Evolutionary conservation across 2,113 vertebrate species (phyloP), one percentile per base, ranked within the genome.

Genomic region (Chauna torquata): DNA sequence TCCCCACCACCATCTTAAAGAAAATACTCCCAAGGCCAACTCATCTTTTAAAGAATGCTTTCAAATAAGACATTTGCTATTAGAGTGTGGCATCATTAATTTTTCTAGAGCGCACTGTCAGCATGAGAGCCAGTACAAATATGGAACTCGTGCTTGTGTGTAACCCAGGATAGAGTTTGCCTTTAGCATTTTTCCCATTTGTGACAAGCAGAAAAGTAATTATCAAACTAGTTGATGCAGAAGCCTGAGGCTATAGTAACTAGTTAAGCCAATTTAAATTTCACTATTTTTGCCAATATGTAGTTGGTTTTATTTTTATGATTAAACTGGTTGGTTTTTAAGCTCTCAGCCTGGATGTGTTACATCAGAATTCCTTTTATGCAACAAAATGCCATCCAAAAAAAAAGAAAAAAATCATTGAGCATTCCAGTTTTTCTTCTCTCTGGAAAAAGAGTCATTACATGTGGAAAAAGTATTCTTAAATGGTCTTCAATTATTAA

Each of bases 171-270:
- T 14, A 72, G 89, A 78, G 15, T 30, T 76, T 45, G 69, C 90
- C 90, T 72, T 83, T 9, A 94, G 88, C 86, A 66, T 28, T 89
- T 82, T 75, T 80, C 76, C 76, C 36, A 16, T n/a, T 88, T 70
- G 76, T 86, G 80, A 82, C 65, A 82, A 84, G 74, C n/a, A 84
- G 58, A 52, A 88, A 93, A 88, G 36, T 75, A 96, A 95, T 94
- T 88, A 88, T 90, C 88, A 94, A 92, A 82, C 72, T 70, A 86
- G 68, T 61, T 94, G 76, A 75, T 84, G 69, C 52, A 92, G 52
- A 44, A 88, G 68, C 95, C 57, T 68, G 22, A 88, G 72, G 92
- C 57, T 72, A 83, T n/a, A 86, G n/a, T n/a, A 93, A 88, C 90
- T 62, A 84, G 88, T 91, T 90, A 94, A 82, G 28, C 49, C 72